Conservation (phyloP, 1,140 invertebrate species). For the Onthophagus taurus region DNA sequence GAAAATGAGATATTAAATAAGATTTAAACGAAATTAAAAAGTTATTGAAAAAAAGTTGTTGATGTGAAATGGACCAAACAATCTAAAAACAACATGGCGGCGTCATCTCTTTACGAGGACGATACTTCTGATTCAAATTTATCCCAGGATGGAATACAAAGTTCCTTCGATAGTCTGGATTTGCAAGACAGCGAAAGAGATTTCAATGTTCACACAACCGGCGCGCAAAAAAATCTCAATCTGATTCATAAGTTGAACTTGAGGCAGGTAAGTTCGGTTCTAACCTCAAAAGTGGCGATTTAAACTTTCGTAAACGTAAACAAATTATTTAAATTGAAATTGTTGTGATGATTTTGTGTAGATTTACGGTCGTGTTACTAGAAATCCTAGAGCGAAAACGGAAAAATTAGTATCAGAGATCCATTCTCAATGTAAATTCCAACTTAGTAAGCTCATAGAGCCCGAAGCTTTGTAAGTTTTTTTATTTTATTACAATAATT, state of each 20-base stretch:
- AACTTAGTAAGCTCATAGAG: conserved; percentile 49
- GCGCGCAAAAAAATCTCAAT: conserved; percentile 19
- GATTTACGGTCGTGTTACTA: conserved; percentile 32
- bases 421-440: conserved; percentile 49
- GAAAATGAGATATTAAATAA: too few relatives aligned
- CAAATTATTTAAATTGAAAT: conserved; percentile 12
- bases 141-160: conserved; percentile 1
- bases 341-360: conserved; percentile 20
- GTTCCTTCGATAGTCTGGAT: conserved; percentile 9
- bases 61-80: too few relatives aligned
- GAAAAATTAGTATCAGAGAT: conserved; percentile 46
- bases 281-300: conserved; percentile 10
- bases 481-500: conserved; percentile 7
- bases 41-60: too few relatives aligned
- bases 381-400: conserved; percentile 32
- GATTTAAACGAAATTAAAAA: too few relatives aligned
- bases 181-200: conserved; percentile 69
- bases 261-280: conserved; percentile 26
- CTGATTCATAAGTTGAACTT: conserved; percentile 31
- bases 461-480: conserved; percentile 35
- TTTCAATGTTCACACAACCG: not conserved
- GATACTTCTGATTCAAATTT: conserved; percentile 14
- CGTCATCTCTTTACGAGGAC: conserved; percentile 13
- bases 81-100: conserved; percentile 15
- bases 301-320: conserved; percentile 21